Evolutionary conservation across 2,888 invertebrate species (phyloP), one percentile per base, ranked within the genome.

Genomic region (Allygus modestus): DNA sequence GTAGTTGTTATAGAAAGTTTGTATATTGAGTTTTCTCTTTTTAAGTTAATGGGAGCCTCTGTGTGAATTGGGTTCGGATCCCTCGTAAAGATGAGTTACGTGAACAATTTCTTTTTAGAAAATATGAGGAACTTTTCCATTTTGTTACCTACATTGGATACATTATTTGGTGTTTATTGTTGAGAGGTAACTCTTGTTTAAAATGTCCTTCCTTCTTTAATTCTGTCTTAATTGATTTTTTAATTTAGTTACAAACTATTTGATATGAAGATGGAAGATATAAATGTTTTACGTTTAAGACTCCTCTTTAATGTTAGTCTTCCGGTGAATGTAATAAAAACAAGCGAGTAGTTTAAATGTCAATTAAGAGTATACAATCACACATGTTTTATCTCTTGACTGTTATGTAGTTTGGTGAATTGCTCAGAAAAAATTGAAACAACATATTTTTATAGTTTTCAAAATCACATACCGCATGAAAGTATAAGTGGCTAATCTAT

Each of bases 361-460:
- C 65, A 65, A 65, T 65, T 65, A 65, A 12, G 5, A 4, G 65
- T 31, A 65, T 65, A 65, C 65, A 65, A 65, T 65, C 65, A 65
- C 28, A 58, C 11, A 54, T 65, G 15, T 65, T 65, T 65, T 65
- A 31, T 65, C 65, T 65, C 28, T 11, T 15, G 15, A 28, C 28
- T 65, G 31, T 31, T 28, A 15, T 31, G 31, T 65, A 65, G 31
- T 28, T 58, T 65, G 12, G 65, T 31, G 26, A 28, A 65, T 65
- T 65, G 65, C 65, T 65, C 65, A 65, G 28, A 65, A 65, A 28
- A 28, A 65, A 26, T 12, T 15, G 9, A 58, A 58, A 58, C 5
- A 5, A 5, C 12, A 65, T 65, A 65, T 65, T 65, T 65, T 65
- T 65, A 28, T 12, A 65, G 23, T 23, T 23, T 58, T 23, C 23